Base-by-base conservation (phyloP, 2,888 invertebrate genomes). In the Tenthredo amoena region DNA sequence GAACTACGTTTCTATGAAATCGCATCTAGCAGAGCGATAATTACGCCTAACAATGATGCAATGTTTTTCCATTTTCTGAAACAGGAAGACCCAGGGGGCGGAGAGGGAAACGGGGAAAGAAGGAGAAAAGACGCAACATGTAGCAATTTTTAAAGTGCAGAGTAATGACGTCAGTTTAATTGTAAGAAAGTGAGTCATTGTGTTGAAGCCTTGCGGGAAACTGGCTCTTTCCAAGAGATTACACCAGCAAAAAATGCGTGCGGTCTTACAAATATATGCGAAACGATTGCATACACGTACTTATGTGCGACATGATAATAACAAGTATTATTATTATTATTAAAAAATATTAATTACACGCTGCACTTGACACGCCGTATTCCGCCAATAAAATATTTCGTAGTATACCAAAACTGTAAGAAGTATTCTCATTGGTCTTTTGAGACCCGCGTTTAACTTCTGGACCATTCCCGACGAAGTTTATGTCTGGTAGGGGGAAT, bases 401-500 rank as follows among this genome's bases (percentile, higher is more conserved):
- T 77, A 77, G 4, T 21, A 77, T 55, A 55, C 34, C 55, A 31
- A 77, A 77, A 34, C 18, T 77, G 77, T 77, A 77, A 77, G 55
- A 10, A 15, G 10, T 10, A 77, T 55, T 31, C 50, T n/a, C 15
- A 77, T 77, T 77, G 77, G 77, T 34, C 31, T 55, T 31, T 18
- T 2, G 31, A 18, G 77, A 77, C 77, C 77, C 77, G 77, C 77
- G 77, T 77, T 50, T 55, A 77, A 55, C 31, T 77, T 77, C 77
- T 77, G 77, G 55, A 55, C 77, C 77, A 77, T 77, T 77, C 77
- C n/a, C 77, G 55, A 34, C 55, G 31, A 31, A n/a, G 50, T 77
- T 77, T 31, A 43, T 34, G 12, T 43, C 43, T 31, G 37, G 55
- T 34, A 55, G 77, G 77, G 72, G 77, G 77, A 77, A 55, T 18